Conservation (phyloP, 1,140 invertebrate genomes). For the Drosophila nigrodunni region DNA sequence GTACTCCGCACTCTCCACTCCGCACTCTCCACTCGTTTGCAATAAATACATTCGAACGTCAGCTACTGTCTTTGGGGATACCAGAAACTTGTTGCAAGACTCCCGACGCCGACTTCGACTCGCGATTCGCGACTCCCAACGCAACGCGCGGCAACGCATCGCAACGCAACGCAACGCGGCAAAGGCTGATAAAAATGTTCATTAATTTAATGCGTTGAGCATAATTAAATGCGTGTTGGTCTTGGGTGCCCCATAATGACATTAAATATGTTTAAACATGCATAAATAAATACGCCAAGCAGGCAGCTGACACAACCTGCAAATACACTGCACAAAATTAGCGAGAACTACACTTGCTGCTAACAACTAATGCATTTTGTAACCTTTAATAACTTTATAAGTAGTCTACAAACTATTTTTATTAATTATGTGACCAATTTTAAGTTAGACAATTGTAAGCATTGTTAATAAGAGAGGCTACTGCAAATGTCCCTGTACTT, state of each 20-base stretch:
- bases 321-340: no score
- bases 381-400: no score
- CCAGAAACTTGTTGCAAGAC: slow-evolving; percentile 13
- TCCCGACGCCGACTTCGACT: neutral
- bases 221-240: slow-evolving; percentile 82
- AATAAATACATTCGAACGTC: slow-evolving; percentile 80
- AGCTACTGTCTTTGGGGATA: slow-evolving; percentile 53
- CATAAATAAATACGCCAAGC: slow-evolving; percentile 71
- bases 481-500: no score
- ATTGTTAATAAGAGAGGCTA: no score
- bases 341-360: neutral
- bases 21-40: slow-evolving; percentile 11
- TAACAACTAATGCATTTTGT: no score
- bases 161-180: slow-evolving; percentile 1
- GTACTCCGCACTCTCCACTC: slow-evolving; percentile 32
- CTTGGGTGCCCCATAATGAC: slow-evolving; percentile 72
- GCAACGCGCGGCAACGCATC: no score
- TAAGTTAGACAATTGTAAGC: no score
- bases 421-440: no score
- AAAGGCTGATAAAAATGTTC: slow-evolving; percentile 74
- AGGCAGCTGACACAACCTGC: neutral
- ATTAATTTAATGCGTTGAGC: slow-evolving; percentile 78
- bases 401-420: no score
- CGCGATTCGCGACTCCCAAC: slow-evolving; percentile 6
- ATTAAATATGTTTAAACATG: slow-evolving; percentile 84